A percentile compares a stretch with the other conserved stretches of the same genome.
Conservation (phyloP, 2,888 invertebrate species). For the Drosophila melanocephala region DNA sequence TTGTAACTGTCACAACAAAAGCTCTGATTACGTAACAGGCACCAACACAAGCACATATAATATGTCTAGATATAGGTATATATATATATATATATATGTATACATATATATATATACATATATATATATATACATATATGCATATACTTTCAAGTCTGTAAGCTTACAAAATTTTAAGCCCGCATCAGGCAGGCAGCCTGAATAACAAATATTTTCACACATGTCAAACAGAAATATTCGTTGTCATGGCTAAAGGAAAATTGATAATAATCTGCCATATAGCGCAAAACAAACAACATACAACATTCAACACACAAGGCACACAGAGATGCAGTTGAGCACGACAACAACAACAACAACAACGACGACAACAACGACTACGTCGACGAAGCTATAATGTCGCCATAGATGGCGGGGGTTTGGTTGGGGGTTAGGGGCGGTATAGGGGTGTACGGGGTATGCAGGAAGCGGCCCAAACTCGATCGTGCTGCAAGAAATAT, state of each 20-base stretch:
- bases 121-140: neutral
- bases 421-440: slow-evolving; percentile 1
- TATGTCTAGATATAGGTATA: neutral
- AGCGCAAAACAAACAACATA: slow-evolving; percentile 41
- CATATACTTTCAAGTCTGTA: neutral
- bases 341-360: slow-evolving; percentile 51
- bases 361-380: slow-evolving; percentile 18
- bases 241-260: slow-evolving; percentile 76
- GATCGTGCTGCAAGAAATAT: slow-evolving; percentile 77
- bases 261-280: slow-evolving; percentile 70
- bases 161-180: slow-evolving; percentile 32
- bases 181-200: slow-evolving; percentile 53
- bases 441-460: slow-evolving; percentile 1
- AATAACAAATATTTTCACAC: slow-evolving; percentile 76
- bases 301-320: slow-evolving; percentile 17
- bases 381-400: slow-evolving; percentile 21
- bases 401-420: slow-evolving; percentile 43
- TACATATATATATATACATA: neutral
- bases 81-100: neutral
- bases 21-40: slow-evolving; percentile 5
- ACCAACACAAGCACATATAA: neutral
- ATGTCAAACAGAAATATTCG: slow-evolving; percentile 72
- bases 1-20: slow-evolving; percentile 21
- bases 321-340: slow-evolving; percentile 45
- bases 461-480: slow-evolving; percentile 32